These are phyloP conservation scores for Girardinichthys multiradiatus DNA, from an alignment of 2,113 vertebrate genomes.

Conservation along the genomic window DNA sequence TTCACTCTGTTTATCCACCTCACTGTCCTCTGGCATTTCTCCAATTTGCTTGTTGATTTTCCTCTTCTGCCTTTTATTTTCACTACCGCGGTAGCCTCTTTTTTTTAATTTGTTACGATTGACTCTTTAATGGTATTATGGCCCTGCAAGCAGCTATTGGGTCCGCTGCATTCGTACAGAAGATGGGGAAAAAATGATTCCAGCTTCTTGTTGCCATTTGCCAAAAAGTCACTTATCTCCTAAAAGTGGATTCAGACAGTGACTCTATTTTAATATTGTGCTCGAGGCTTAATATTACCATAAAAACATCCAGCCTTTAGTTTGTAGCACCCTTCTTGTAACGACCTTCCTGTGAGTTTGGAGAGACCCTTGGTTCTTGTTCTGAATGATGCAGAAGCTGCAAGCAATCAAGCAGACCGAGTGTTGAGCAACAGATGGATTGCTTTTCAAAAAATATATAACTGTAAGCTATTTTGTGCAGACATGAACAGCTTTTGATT, in stretches of 20 bases:
- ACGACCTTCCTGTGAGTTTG: conserved; percentile 29
- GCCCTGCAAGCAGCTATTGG: conserved; percentile 39
- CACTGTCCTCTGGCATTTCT: conserved; percentile 20
- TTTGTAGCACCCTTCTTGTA: conserved; percentile 26
- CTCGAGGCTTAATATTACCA: conserved; percentile 22
- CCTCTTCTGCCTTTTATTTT: conserved; percentile 19
- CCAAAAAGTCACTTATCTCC: conserved; percentile 38
- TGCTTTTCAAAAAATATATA: conserved; percentile 38
- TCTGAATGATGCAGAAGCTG: conserved; percentile 20
- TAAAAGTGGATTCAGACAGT: conserved; percentile 48
- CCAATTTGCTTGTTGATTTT: conserved; percentile 21
- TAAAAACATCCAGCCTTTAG: conserved; percentile 23
- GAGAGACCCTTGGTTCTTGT: conserved; percentile 24
- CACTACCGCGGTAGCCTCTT: background rate
- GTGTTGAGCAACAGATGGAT: conserved; percentile 24
- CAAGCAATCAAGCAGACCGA: conserved; percentile 30
- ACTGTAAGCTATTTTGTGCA: conserved; percentile 8
- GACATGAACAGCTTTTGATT: conserved; percentile 4
- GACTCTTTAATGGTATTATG: conserved; percentile 48
- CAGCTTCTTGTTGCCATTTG: conserved; percentile 25
- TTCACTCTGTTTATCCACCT: conserved; percentile 25
- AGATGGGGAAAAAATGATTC: conserved; percentile 31
- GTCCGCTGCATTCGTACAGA: conserved; percentile 25
- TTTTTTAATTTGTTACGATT: conserved; percentile 31
- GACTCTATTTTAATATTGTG: conserved; percentile 27